Conservation (phyloP, 2,797 vertebrate genomes). For the Hephaestus fuliginosus region DNA sequence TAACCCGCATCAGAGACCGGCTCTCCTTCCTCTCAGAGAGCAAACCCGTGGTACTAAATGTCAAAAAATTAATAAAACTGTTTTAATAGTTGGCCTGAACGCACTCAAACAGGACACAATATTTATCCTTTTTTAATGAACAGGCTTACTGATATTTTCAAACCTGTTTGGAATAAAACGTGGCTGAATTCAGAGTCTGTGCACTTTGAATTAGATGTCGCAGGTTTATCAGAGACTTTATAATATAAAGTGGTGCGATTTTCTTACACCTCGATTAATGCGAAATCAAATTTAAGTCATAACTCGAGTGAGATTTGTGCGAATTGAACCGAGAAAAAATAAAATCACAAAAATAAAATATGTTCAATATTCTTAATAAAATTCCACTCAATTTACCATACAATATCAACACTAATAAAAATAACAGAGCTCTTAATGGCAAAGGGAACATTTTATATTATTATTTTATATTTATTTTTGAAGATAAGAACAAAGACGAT, state of each 20-base stretch:
- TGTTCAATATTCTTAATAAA: neutral
- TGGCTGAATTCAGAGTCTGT: constrained; percentile 3
- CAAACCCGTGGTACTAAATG: neutral
- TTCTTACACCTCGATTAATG: neutral
- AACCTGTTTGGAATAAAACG: constrained; percentile 39
- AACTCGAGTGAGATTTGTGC: neutral
- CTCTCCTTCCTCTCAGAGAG: neutral
- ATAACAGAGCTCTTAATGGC: neutral
- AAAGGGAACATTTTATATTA: neutral
- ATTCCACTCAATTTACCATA: neutral
- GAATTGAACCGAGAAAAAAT: neutral
- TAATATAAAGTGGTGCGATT: neutral
- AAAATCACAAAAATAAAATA: neutral
- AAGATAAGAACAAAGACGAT: neutral
- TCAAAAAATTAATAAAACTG: neutral
- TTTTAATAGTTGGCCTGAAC: neutral
- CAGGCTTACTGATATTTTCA: constrained; percentile 15
- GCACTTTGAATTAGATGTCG: neutral
- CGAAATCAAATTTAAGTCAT: neutral
- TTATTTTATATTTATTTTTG: neutral
- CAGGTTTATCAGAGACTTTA: neutral
- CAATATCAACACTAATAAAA: neutral
- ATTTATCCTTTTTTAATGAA: neutral
- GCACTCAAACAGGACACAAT: neutral
- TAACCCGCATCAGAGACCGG: neutral